phyloP scores from a whole-genome alignment of 2,113 vertebrate genomes.

The Labeo rohita region DNA sequence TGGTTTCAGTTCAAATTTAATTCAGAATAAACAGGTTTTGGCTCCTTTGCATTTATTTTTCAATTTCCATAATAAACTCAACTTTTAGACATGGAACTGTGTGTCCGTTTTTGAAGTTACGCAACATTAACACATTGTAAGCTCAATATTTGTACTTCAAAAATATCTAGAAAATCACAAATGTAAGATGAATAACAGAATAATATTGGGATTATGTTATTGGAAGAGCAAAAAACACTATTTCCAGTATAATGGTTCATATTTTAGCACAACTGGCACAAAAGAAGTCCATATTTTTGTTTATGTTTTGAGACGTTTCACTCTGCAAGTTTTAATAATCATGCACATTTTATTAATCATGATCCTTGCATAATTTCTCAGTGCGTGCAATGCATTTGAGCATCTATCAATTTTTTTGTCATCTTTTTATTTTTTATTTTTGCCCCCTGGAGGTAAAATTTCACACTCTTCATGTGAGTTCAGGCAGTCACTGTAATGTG shows the following conservation, averaged over 20 bases:
- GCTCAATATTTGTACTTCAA: not conserved
- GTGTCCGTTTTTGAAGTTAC: not conserved
- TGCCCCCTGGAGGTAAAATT: not conserved
- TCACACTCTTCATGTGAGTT: not conserved
- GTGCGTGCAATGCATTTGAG: not conserved
- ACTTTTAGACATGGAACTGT: slow-evolving; percentile 11
- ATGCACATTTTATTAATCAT: too few species aligned
- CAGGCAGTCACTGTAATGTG: not conserved
- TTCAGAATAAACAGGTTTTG: not conserved
- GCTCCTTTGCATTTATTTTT: slow-evolving; percentile 4
- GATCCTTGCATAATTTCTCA: not conserved
- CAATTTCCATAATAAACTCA: slow-evolving; percentile 31
- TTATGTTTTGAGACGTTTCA: too few species aligned
- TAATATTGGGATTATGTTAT: too few species aligned
- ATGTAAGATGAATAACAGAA: not conserved
- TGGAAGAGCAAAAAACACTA: not conserved
- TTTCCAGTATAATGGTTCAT: not conserved
- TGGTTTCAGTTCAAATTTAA: not conserved
- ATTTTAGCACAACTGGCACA: not conserved
- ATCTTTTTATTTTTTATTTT: not conserved
- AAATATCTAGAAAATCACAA: not conserved
- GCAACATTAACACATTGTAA: not conserved
- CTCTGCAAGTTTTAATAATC: too few species aligned
- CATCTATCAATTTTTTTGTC: not conserved
- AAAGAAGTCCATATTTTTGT: not conserved